A percentile compares a stretch with the other conserved stretches of the same genome.
These are phyloP conservation scores for Rissa tridactyla DNA, from an alignment of 2,113 vertebrate species.

Conservation along the genomic window DNA sequence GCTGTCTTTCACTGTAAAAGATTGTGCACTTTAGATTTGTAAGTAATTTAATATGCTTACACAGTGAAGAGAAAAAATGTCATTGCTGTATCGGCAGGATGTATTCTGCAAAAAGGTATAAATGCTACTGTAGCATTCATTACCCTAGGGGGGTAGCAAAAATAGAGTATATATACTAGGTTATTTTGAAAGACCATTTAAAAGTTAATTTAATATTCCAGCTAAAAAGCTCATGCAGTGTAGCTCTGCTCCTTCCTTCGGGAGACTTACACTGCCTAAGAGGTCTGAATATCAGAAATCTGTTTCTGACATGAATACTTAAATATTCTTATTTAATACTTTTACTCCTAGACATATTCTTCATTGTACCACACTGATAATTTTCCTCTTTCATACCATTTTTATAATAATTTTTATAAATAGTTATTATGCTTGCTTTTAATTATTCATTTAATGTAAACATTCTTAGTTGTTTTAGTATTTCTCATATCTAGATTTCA, in stretches of 20 bases:
- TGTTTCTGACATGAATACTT: neutral
- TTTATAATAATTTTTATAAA: neutral
- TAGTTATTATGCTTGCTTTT: neutral
- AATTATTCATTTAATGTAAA: neutral
- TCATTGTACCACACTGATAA: neutral
- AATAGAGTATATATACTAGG: neutral
- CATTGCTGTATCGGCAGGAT: neutral
- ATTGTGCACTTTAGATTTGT: neutral
- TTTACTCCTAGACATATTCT: neutral
- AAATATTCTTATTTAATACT: neutral
- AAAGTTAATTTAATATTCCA: constrained; percentile 18
- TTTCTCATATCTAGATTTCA: neutral
- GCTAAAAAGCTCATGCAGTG: neutral
- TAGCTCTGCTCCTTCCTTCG: constrained; percentile 4
- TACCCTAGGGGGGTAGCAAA: neutral
- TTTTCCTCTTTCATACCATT: neutral
- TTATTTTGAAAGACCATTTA: constrained; percentile 15
- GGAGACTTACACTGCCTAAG: neutral
- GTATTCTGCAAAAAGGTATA: neutral
- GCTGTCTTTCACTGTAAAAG: neutral
- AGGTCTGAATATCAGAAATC: neutral
- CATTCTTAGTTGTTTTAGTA: neutral
- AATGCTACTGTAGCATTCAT: neutral
- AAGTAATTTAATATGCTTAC: neutral
- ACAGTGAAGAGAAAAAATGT: neutral